A percentile compares a stretch with the other conserved stretches of the same genome.
Evolutionary conservation across 1,140 invertebrate species (phyloP).

Genomic region (Anagrus nilaparvatae): DNA sequence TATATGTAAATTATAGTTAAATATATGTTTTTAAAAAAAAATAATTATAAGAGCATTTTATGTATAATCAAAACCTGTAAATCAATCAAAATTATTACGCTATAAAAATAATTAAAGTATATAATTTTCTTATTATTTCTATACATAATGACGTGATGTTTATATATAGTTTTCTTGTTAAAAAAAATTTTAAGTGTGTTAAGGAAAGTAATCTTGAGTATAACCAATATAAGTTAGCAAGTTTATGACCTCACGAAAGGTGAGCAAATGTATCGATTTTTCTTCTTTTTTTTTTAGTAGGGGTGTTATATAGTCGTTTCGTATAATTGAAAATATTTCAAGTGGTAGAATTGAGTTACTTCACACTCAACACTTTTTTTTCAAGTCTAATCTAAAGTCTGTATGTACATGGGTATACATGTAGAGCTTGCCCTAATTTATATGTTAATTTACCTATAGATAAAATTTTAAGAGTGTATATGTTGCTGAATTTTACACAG

Average conservation of each 20-base stretch:
- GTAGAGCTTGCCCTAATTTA: constrained; percentile 18
- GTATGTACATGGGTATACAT: background rate
- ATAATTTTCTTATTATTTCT: no score
- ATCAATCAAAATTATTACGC: no score
- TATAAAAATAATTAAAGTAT: no score
- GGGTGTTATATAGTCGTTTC: constrained; percentile 15
- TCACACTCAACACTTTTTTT: constrained; percentile 10
- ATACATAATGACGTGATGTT: no score
- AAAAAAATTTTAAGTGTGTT: no score
- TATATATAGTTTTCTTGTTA: no score
- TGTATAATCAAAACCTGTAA: no score
- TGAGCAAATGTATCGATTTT: constrained; percentile 5
- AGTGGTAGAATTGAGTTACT: constrained; percentile 15
- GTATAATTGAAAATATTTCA: constrained; percentile 22
- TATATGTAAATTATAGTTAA: no score
- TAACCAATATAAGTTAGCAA: constrained; percentile 14
- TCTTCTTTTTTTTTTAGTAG: background rate
- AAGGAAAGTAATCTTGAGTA: constrained; percentile 12
- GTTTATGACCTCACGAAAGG: constrained; percentile 8
- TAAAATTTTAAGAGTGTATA: no score
- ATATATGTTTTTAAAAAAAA: no score
- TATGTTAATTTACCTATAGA: constrained; percentile 21
- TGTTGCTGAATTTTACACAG: no score
- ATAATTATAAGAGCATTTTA: no score
- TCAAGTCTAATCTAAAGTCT: background rate